These are phyloP conservation scores for Platichthys stellatus DNA, from an alignment of 2,113 vertebrate genomes.

Conservation along the genomic window DNA sequence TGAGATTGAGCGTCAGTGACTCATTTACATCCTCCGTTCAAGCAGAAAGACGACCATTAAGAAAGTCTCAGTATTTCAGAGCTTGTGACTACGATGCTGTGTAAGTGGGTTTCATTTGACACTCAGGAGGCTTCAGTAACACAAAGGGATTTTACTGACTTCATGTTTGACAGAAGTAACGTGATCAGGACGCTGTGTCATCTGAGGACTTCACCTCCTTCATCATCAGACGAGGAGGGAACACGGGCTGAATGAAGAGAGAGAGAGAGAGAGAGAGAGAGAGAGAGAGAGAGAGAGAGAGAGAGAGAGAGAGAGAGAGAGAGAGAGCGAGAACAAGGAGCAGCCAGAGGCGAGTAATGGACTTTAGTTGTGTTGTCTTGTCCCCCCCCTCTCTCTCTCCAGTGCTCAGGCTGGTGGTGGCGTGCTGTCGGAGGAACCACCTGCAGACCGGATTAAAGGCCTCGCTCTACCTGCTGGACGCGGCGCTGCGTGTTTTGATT, in stretches of 20 bases:
- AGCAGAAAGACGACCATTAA: no score
- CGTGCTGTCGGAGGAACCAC: constrained; percentile 9
- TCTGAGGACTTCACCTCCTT: background rate
- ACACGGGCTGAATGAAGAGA: background rate
- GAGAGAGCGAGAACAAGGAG: background rate
- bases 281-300: background rate
- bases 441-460: constrained; percentile 42
- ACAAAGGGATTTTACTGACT: no score
- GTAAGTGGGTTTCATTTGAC: no score
- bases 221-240: background rate
- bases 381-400: no score
- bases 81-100: no score
- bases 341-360: background rate
- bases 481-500: constrained; percentile 28
- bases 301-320: background rate
- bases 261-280: background rate
- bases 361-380: background rate
- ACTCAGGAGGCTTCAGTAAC: no score
- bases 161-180: background rate
- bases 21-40: no score
- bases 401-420: background rate
- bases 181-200: background rate
- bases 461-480: constrained; percentile 45
- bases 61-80: no score
- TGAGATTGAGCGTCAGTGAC: no score